Evolutionary conservation across 2,113 vertebrate genomes (phyloP).

Genomic region (Solea senegalensis): DNA sequence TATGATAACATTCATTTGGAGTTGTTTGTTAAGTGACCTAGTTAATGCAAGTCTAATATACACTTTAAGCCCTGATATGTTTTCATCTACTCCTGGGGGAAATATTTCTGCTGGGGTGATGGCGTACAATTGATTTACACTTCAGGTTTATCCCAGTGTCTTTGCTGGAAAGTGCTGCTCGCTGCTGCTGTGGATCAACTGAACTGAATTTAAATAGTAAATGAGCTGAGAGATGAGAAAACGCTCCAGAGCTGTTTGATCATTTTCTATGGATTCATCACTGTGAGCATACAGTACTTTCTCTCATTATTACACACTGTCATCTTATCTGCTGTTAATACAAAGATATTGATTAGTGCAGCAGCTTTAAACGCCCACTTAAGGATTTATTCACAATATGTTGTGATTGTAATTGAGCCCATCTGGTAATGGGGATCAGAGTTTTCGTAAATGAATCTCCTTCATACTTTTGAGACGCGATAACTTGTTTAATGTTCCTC

Average conservation of each 20-base stretch:
- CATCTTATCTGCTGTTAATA: background rate
- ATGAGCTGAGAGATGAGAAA: background rate
- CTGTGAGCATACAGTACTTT: background rate
- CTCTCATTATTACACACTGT: background rate
- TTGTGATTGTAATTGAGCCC: background rate
- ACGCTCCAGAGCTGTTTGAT: background rate
- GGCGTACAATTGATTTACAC: background rate
- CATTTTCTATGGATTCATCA: background rate
- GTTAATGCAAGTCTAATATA: too few relatives aligned
- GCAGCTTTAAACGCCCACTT: background rate
- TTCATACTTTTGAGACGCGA: background rate
- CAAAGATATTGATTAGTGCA: background rate
- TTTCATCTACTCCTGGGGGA: background rate
- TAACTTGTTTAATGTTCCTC: constrained; percentile 4
- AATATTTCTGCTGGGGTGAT: background rate
- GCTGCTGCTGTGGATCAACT: background rate
- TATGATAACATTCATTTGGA: background rate
- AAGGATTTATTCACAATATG: background rate
- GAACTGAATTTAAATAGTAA: background rate
- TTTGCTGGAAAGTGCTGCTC: background rate
- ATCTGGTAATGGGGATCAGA: background rate
- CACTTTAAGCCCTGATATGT: background rate
- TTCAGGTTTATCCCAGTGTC: background rate
- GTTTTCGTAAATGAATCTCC: background rate
- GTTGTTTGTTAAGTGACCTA: too few relatives aligned